Percentiles rank a stretch among this genome's conserved stretches.
phyloP scores from a whole-genome alignment of 2,113 vertebrate species.

The Melanocharis versteri region DNA sequence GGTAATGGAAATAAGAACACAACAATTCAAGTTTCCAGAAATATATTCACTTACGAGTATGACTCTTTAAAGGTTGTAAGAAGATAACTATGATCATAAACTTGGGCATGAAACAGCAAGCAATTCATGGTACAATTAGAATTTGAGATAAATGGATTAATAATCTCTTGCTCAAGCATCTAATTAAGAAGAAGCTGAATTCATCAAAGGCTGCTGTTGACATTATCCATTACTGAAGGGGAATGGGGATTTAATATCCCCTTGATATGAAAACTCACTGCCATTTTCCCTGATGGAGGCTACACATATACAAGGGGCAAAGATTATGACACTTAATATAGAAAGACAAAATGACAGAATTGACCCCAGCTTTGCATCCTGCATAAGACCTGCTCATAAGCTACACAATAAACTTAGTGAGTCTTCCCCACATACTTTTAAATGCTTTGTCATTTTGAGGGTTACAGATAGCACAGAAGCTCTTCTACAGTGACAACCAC shows the following conservation, averaged over 20 bases:
- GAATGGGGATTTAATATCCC: not conserved
- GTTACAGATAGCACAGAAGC: not conserved
- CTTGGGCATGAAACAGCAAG: not conserved
- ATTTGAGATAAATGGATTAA: slow-evolving; percentile 40
- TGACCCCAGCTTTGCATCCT: not conserved
- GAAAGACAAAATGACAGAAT: not conserved
- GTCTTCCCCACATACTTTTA: not conserved
- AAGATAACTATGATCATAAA: not conserved
- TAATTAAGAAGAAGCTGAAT: slow-evolving; percentile 8
- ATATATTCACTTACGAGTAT: not conserved
- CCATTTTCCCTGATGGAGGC: not conserved
- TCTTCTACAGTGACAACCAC: not conserved
- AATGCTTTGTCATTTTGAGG: not conserved
- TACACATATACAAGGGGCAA: not conserved
- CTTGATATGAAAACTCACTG: not conserved
- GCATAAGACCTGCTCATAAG: not conserved
- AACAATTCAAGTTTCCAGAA: not conserved
- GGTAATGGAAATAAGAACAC: not conserved
- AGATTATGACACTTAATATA: not conserved
- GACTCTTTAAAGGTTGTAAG: not conserved
- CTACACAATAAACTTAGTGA: not conserved
- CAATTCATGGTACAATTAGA: not conserved
- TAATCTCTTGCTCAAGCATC: not conserved
- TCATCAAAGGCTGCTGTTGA: slow-evolving; percentile 36
- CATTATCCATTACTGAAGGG: slow-evolving; percentile 5